Evolutionary conservation across 2,888 invertebrate species (phyloP).

Genomic region (Tineola bisselliella): DNA sequence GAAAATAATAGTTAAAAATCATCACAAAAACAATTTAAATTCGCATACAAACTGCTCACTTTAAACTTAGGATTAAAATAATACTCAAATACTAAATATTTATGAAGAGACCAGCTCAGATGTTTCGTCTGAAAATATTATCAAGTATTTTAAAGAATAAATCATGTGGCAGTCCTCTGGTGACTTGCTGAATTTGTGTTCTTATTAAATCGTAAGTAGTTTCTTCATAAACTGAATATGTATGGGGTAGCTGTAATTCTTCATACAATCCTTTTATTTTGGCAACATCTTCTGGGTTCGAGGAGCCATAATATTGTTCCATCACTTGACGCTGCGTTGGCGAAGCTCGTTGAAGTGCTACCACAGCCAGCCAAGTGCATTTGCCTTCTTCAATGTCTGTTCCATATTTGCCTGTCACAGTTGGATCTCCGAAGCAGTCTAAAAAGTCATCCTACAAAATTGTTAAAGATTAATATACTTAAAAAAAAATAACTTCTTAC

Average conservation of each 20-base stretch:
- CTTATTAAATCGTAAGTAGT: slow-evolving; percentile 83
- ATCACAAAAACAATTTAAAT: background rate
- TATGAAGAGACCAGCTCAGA: slow-evolving; percentile 37
- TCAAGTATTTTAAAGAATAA: slow-evolving; percentile 84
- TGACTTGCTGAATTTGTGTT: slow-evolving; percentile 86
- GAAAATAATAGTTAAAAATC: background rate
- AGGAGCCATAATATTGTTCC: slow-evolving; percentile 79
- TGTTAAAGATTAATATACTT: too few relatives aligned
- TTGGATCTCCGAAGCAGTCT: slow-evolving; percentile 90
- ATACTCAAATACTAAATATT: background rate
- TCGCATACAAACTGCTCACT: too few relatives aligned
- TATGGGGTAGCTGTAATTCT: slow-evolving; percentile 78
- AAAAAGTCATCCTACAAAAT: slow-evolving; percentile 80
- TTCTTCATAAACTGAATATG: slow-evolving; percentile 84
- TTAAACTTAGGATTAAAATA: background rate
- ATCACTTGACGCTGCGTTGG: slow-evolving; percentile 76
- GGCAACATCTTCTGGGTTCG: slow-evolving; percentile 72
- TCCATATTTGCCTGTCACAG: slow-evolving; percentile 87
- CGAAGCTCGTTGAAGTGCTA: slow-evolving; percentile 83
- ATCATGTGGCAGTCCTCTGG: slow-evolving; percentile 81
- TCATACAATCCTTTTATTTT: slow-evolving; percentile 80
- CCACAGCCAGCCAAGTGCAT: slow-evolving; percentile 94
- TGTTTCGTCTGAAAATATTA: slow-evolving; percentile 79
- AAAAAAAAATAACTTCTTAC: too few relatives aligned
- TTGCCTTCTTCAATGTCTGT: slow-evolving; percentile 96